Percentiles rank a stretch among this genome's conserved stretches.
These are phyloP conservation scores for Dicrostonyx torquatus DNA, from an alignment of 2,797 vertebrate genomes.

Conservation along the genomic window DNA sequence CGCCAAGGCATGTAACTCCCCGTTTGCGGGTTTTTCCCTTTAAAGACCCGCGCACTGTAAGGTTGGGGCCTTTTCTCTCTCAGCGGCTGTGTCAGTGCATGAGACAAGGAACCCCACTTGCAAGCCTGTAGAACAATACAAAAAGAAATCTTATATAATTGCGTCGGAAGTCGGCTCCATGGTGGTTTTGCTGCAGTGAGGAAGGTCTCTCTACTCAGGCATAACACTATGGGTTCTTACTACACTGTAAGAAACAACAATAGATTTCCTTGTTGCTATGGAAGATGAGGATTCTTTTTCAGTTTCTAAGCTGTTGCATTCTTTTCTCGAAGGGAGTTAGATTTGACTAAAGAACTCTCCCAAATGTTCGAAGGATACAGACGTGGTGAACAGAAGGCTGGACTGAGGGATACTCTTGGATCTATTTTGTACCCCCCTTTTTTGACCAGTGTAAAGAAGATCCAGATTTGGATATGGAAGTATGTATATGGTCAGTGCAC, in stretches of 20 bases:
- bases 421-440: neutral
- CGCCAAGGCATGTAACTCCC: too few species aligned
- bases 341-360: neutral
- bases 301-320: neutral
- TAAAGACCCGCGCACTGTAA: too few species aligned
- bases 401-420: neutral
- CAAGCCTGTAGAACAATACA: too few species aligned
- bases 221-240: neutral
- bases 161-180: too few species aligned
- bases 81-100: too few species aligned
- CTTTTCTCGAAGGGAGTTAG: neutral
- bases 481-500: neutral
- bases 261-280: neutral
- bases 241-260: neutral
- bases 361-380: neutral
- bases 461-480: neutral
- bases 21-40: too few species aligned
- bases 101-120: too few species aligned
- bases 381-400: neutral
- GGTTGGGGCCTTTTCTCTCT: too few species aligned
- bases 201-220: too few species aligned
- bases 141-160: too few species aligned
- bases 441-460: neutral
- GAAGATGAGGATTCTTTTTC: neutral
- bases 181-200: too few species aligned